phyloP scores from a whole-genome alignment of 2,888 invertebrate species.

The Leptodirus hochenwartii region DNA sequence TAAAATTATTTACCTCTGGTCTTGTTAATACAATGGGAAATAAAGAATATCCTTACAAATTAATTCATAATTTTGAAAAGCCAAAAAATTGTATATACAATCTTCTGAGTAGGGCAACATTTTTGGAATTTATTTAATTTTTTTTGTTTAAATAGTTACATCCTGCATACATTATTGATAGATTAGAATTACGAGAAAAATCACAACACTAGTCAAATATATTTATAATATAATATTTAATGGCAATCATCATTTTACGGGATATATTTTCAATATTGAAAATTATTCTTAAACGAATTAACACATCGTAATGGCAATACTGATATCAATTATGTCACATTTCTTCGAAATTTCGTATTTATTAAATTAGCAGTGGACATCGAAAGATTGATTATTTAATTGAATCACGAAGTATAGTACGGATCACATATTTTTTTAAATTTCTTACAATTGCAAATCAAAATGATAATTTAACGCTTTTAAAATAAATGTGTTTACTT shows the following conservation, averaged over 20 bases:
- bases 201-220: constrained; percentile 25
- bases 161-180: constrained; percentile 9
- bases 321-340: constrained; percentile 3
- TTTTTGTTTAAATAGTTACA: constrained; percentile 1
- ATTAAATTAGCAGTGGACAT: no score
- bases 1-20: no score
- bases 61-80: background rate
- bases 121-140: background rate
- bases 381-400: background rate
- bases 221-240: constrained; percentile 15
- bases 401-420: background rate
- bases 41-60: constrained; percentile 9
- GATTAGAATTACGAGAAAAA: constrained; percentile 15
- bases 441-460: no score
- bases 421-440: constrained; percentile 1
- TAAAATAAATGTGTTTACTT: background rate
- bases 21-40: constrained; percentile 11
- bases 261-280: constrained; percentile 6
- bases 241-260: constrained; percentile 17
- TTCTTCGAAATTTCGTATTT: background rate
- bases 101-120: constrained; percentile 3
- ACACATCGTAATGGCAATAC: constrained; percentile 6
- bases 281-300: constrained; percentile 7
- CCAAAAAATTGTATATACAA: background rate
- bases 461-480: no score